Conservation (phyloP, 2,113 vertebrate genomes). For the Ceyx margarethae region DNA sequence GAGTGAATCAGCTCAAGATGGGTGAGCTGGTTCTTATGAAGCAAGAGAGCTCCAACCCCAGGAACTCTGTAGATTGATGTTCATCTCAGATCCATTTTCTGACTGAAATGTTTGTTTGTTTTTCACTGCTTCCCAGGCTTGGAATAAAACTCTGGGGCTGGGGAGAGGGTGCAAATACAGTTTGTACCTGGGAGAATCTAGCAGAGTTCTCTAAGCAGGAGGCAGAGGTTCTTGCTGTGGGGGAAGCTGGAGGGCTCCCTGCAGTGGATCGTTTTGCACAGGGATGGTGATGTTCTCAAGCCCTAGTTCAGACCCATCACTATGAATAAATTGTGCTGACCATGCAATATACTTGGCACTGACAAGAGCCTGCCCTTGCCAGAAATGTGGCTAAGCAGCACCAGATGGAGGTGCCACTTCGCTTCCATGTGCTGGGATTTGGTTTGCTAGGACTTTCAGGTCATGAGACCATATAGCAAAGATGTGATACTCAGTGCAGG, state of each 20-base stretch:
- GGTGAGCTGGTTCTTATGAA: slow-evolving; percentile 18
- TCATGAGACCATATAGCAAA: background rate
- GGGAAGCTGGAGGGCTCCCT: background rate
- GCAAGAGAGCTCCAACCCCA: background rate
- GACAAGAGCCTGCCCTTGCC: background rate
- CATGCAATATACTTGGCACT: background rate
- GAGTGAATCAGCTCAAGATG: slow-evolving; percentile 18
- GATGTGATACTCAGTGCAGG: background rate
- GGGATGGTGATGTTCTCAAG: background rate
- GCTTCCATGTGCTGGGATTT: background rate
- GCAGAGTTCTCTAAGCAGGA: background rate
- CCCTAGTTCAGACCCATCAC: background rate
- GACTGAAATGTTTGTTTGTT: background rate
- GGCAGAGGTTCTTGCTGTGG: background rate
- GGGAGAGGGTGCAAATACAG: background rate
- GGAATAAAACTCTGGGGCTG: background rate
- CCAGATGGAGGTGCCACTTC: background rate
- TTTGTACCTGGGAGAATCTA: background rate
- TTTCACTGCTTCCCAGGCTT: background rate
- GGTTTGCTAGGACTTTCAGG: background rate
- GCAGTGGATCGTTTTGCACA: background rate
- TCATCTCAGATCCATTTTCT: background rate
- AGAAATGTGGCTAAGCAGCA: background rate
- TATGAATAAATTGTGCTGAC: background rate
- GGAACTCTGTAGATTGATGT: background rate